phyloP scores from a whole-genome alignment of 2,797 vertebrate genomes.

The Ctenosaura bakeri region DNA sequence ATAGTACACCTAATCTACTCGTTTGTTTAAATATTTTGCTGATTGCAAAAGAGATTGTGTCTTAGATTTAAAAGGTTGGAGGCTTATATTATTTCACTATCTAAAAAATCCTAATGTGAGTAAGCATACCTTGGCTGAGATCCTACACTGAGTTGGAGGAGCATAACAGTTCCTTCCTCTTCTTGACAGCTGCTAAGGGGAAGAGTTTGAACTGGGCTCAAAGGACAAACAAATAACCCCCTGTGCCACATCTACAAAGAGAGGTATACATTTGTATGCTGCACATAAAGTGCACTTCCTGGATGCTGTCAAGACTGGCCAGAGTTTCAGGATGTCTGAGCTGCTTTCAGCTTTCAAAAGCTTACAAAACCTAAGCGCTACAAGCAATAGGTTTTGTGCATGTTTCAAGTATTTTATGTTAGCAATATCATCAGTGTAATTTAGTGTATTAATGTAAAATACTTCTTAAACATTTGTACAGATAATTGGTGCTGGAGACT shows the following conservation, averaged over 20 bases:
- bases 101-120: background rate
- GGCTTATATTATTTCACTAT: background rate
- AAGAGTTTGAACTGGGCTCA: too few relatives aligned
- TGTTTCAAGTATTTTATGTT: background rate
- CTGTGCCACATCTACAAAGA: too few relatives aligned
- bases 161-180: too few relatives aligned
- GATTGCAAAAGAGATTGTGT: background rate
- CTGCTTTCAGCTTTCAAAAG: background rate
- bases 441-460: too few relatives aligned
- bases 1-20: conserved; percentile 23
- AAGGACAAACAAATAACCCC: too few relatives aligned
- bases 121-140: background rate
- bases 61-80: background rate
- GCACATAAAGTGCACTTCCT: too few relatives aligned
- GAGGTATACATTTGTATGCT: too few relatives aligned
- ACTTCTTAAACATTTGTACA: too few relatives aligned
- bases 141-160: too few relatives aligned
- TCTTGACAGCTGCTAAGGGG: too few relatives aligned
- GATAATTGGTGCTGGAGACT: too few relatives aligned
- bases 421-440: background rate
- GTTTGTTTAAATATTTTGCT: too few relatives aligned
- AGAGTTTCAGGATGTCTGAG: background rate
- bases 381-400: background rate
- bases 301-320: background rate
- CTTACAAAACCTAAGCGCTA: background rate